phyloP scores from a whole-genome alignment of 2,113 vertebrate genomes.

The Scolopax mira region DNA sequence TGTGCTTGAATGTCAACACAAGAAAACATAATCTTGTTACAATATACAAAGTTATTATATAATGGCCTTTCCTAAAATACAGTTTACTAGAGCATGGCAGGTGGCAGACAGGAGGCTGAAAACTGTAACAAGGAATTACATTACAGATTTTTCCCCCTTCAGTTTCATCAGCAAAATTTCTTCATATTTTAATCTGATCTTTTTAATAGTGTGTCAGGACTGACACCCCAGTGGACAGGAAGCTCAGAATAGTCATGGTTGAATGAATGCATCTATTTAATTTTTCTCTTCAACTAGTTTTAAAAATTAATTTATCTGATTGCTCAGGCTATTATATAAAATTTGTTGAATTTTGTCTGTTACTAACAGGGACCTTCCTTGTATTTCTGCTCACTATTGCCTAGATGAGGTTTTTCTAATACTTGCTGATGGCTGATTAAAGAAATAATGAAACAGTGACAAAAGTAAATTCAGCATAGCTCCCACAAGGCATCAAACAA shows the following conservation, averaged over 20 bases:
- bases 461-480: constrained; percentile 1
- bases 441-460: constrained; percentile 31
- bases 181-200: constrained; percentile 69
- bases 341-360: constrained; percentile 54
- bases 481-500: not conserved
- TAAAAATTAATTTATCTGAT: constrained; percentile 72
- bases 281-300: constrained; percentile 65
- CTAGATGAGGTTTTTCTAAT: constrained; percentile 28
- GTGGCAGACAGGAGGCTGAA: constrained; percentile 60
- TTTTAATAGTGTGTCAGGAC: constrained; percentile 70
- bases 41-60: constrained; percentile 58
- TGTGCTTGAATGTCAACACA: constrained; percentile 50
- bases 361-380: constrained; percentile 54
- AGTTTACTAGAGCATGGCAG: constrained; percentile 72
- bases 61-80: constrained; percentile 69
- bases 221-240: constrained; percentile 55
- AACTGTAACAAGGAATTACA: constrained; percentile 73
- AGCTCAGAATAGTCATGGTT: constrained; percentile 64
- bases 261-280: constrained; percentile 72
- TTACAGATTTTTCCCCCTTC: constrained; percentile 44
- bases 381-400: constrained; percentile 14
- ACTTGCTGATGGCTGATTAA: constrained; percentile 44
- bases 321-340: constrained; percentile 65
- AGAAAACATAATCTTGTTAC: constrained; percentile 65
- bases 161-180: constrained; percentile 72